These are phyloP conservation scores for Andrena trimmerana DNA, from an alignment of 2,888 invertebrate genomes.

Conservation along the genomic window DNA sequence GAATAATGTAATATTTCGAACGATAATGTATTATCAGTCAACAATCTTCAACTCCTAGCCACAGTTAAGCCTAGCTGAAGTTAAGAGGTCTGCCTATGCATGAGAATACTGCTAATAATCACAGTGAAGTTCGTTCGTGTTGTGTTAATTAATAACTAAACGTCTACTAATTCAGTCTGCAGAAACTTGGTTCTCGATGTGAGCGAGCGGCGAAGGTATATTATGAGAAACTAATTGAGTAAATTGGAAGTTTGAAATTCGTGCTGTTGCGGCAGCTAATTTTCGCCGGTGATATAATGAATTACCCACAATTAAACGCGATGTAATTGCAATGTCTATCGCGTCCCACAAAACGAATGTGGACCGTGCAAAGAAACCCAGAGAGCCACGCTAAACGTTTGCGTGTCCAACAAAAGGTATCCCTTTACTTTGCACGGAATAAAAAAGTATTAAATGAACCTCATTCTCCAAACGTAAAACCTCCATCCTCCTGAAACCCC, in stretches of 20 bases:
- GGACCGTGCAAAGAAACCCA: too few relatives aligned
- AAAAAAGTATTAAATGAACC: too few relatives aligned
- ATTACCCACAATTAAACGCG: not conserved
- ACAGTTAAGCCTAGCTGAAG: not conserved
- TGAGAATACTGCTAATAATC: conserved; percentile 3
- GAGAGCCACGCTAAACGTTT: too few relatives aligned
- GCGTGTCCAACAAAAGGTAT: too few relatives aligned
- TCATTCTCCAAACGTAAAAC: too few relatives aligned
- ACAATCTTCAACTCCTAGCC: not conserved
- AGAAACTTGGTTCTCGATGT: conserved; percentile 15
- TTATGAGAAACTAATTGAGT: conserved; percentile 41
- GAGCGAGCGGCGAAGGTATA: conserved; percentile 4
- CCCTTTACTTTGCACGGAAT: too few relatives aligned
- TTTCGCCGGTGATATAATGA: not conserved
- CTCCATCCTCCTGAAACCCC: too few relatives aligned
- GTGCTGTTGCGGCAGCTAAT: conserved; percentile 7
- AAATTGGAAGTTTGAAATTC: conserved; percentile 31
- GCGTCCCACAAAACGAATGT: not conserved
- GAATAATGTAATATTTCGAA: not conserved
- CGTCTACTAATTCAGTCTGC: conserved; percentile 2
- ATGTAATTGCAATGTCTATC: not conserved
- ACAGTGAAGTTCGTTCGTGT: conserved; percentile 5
- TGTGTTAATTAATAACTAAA: conserved; percentile 38
- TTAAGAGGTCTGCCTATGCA: not conserved
- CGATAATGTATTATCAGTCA: not conserved